Base-by-base conservation (phyloP, 2,797 vertebrate genomes). In the Smutsia gigantea region DNA sequence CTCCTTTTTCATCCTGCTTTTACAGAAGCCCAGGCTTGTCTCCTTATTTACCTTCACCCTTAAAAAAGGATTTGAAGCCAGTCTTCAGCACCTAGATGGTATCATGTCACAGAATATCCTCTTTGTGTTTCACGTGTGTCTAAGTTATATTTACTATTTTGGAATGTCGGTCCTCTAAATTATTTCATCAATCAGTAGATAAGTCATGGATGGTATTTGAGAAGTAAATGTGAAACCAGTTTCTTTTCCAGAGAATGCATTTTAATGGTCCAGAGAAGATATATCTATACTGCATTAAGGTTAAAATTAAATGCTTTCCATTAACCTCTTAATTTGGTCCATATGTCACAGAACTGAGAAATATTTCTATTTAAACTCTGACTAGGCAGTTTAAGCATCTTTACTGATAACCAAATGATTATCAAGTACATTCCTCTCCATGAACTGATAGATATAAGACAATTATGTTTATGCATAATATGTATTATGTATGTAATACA, bases 301-400 rank as follows among this genome's bases (percentile, higher is more conserved):
- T 74, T 93, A 63, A 97, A 94, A 96, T 74, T 59, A 66, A 93
- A 63, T 84, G 51, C 17, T 92, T 96, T 95, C 46, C 61, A 81
- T 89, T 88, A 86, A 90, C 61, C 53, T 94, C 61, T 92, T 92
- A 71, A 93, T 91, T 78, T 95, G 71, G 53, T 46, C 46, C 42
- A 74, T 29, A 6, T 46, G n/a, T 55, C 51, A 94, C 14, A 64
- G 13, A 15, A 46, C 5, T 86, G 25, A 92, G 25, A 69, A 90
- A 64, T 71, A 57, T 23, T 59, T 96, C 19, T 66, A 87, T 92
- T 90, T 23, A 88, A 93, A 68, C 34, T 66, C 93, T 59, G 90
- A 57, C 27, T 69, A 71, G n/a, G 18, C 29, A 87, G 9, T 55
- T 81, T 93, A 90, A 94, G 34, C 27, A 84, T 90, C 57, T 90